Evolutionary conservation across 2,113 vertebrate genomes (phyloP), one percentile per base, ranked within the genome.

Genomic region (Oceanites oceanicus): DNA sequence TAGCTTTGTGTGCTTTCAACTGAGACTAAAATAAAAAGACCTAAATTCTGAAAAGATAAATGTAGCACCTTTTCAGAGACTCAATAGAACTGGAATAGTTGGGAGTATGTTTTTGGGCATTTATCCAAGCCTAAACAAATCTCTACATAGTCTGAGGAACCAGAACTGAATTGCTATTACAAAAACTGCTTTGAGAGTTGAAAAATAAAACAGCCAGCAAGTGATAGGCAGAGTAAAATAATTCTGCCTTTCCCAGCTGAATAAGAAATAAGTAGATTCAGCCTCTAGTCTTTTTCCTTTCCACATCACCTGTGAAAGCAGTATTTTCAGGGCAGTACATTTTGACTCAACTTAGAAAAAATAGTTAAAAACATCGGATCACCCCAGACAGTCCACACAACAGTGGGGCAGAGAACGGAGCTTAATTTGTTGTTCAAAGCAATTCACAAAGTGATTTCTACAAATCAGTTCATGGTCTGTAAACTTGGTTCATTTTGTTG

Each of bases 121-220:
- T 94, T 97, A 89, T 91, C 94, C 92, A 95, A 87, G 62, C 70
- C 83, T 86, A 82, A 94, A 89, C 86, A 94, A 94, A 95, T 94
- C 92, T 94, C 80, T 82, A 23, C 74, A 27, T 79, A 91, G 84
- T 95, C 78, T 83, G 84, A 94, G 67, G 47, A 91, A 80, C 71
- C 88, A 87, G 86, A 91, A 80, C 71, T 92, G 84, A 95, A 83
- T 88, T 94, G 81, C 77, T 94, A 25, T 96, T 97, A 88, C 58
- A 79, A 49, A 71, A 88, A 67, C 77, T 73, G 66, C 63, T 96
- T 91, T 95, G 62, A 55, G 53, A 91, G 50, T 72, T 89, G 83
- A 78, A 87, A 87, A 80, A 80, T 65, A 84, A 95, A 96, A 76
- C 49, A 47, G 25, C 58, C 40, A 89, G 47, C 61, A 78, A 93